phyloP scores from a whole-genome alignment of 2,113 vertebrate genomes.

The Octodon degus region DNA sequence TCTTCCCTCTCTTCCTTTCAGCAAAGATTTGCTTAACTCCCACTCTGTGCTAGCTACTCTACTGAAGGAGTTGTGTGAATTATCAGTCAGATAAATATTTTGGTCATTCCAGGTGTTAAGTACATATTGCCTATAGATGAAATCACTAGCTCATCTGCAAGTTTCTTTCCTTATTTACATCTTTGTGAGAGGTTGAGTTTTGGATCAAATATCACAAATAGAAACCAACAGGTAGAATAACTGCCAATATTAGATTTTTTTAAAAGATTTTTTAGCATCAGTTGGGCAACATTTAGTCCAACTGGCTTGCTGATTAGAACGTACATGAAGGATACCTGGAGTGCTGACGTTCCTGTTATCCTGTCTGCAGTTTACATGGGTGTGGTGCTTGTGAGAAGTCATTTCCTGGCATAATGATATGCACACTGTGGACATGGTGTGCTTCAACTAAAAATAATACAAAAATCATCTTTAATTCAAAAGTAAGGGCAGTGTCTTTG shows the following conservation, averaged over 20 bases:
- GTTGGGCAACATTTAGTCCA: neutral
- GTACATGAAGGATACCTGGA: neutral
- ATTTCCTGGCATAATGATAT: neutral
- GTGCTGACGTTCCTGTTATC: neutral
- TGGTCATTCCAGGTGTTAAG: neutral
- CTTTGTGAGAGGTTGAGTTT: neutral
- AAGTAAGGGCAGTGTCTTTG: neutral
- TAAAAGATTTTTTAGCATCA: neutral
- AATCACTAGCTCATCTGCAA: neutral
- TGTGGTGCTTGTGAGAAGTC: neutral
- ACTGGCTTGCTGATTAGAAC: neutral
- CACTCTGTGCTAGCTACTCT: neutral
- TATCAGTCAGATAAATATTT: slow-evolving; percentile 18
- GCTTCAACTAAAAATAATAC: neutral
- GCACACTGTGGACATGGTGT: neutral
- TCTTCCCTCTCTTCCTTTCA: neutral
- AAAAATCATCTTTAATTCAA: neutral
- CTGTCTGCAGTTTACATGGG: neutral
- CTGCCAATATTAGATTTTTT: neutral
- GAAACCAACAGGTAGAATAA: neutral
- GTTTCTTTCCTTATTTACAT: slow-evolving; percentile 17
- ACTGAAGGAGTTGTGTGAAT: neutral
- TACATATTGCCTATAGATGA: neutral
- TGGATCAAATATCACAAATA: slow-evolving; percentile 23
- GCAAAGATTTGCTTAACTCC: slow-evolving; percentile 16